Evolutionary conservation across 1,140 invertebrate genomes (phyloP).

Genomic region (Pseudoatta argentina): DNA sequence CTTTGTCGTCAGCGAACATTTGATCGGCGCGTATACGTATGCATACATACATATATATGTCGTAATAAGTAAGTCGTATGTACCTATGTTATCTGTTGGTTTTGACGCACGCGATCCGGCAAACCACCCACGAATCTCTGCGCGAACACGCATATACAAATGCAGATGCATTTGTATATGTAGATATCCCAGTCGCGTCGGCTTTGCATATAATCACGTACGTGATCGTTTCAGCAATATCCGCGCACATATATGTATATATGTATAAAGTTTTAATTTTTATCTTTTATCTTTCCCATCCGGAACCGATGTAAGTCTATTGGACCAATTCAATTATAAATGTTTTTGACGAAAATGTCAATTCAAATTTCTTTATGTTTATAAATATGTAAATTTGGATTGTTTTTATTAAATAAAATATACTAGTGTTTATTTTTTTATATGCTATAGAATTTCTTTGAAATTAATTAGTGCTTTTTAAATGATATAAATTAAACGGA

Average conservation of each 20-base stretch:
- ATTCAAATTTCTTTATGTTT: too few species aligned
- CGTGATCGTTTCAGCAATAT: constrained; percentile 9
- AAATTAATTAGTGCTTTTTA: too few species aligned
- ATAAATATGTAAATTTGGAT: too few species aligned
- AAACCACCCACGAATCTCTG: constrained; percentile 32
- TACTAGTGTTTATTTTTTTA: too few species aligned
- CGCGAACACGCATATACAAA: neutral
- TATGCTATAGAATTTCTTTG: too few species aligned
- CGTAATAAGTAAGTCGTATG: constrained; percentile 52
- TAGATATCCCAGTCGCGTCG: neutral
- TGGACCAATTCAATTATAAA: too few species aligned
- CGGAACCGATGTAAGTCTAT: too few species aligned
- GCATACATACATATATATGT: constrained; percentile 20
- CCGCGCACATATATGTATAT: neutral
- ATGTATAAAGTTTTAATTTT: neutral
- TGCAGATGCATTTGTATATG: neutral
- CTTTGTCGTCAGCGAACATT: constrained; percentile 12
- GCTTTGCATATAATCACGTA: constrained; percentile 30
- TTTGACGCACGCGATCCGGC: constrained; percentile 49
- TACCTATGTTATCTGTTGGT: constrained; percentile 30
- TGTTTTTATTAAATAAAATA: too few species aligned
- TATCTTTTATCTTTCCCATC: neutral
- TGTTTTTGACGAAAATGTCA: too few species aligned
- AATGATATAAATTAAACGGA: too few species aligned
- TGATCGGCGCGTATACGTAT: neutral